These are phyloP conservation scores for Enteromius mattozi DNA, from an alignment of 2,797 vertebrate genomes.

Conservation along the genomic window DNA sequence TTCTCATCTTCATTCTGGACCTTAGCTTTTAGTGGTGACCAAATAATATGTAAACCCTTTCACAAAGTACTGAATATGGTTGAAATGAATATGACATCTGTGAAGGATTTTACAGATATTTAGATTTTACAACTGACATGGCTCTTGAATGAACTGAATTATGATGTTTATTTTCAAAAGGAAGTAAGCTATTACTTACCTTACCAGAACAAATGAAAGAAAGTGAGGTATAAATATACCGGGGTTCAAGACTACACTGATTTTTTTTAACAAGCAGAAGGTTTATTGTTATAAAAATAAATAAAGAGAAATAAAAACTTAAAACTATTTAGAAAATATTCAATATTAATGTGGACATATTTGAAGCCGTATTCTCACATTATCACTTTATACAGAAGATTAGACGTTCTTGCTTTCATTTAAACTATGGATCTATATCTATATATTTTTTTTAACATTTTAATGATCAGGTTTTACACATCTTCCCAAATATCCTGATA, in stretches of 20 bases:
- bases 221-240: background rate
- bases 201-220: slow-evolving; percentile 1
- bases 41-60: background rate
- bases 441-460: background rate
- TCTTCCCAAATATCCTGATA: background rate
- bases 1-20: background rate
- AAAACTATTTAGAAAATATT: background rate
- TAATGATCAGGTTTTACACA: background rate
- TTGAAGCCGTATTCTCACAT: no score
- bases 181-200: slow-evolving; percentile 1
- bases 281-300: background rate
- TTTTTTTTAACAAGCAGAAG: background rate
- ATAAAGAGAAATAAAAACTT: background rate
- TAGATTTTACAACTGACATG: slow-evolving; percentile 3
- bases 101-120: slow-evolving; percentile 7
- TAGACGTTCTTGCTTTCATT: background rate
- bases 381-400: background rate
- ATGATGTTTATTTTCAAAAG: slow-evolving; percentile 24
- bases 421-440: background rate
- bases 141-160: slow-evolving; percentile 10
- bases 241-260: background rate
- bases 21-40: background rate
- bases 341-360: background rate
- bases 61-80: background rate
- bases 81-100: background rate